Evolutionary conservation across 1,140 invertebrate species (phyloP), one percentile per base, ranked within the genome.

Genomic region (Metopolophium dirhodum): DNA sequence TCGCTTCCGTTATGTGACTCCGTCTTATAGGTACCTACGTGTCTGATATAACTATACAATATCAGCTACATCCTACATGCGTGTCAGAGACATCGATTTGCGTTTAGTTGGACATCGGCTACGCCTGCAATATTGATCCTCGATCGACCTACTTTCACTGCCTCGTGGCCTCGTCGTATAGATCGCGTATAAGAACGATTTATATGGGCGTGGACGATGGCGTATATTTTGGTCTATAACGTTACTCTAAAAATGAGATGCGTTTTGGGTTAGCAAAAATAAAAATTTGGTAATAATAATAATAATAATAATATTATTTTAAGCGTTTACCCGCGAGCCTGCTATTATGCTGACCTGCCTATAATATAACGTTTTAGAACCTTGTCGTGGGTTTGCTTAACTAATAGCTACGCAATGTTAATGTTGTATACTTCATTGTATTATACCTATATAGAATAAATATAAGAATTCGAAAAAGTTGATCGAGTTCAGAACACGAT

Each of bases 81-180:
- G 30, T 61, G 57, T 30, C 57, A 68, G 26, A 68, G 30, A 68
- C 30, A 68, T 68, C 11, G 9, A 68, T 14, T 14, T 68, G 2
- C 11, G 61, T 68, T n/a, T 68, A 4, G 26, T 68, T 68, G 61
- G 61, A 68, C 61, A 68, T 68, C 11, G 4, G 2, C 30, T 11
- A 68, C 11, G n/a, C 22, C 35, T 37, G 35, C 18, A 41, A 47
- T 49, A 87, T 87, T 45, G 86, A 87, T 49, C 47, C 47, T 87
- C 6, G 14, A n/a, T 87, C 86, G 47, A 87, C 30, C 47, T 87
- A 87, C 86, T 87, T 87, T 87, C 86, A 87, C 83, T 86, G n/a
- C n/a, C n/a, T n/a, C n/a, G n/a, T n/a, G 77, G 37, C 37, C 83
- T 35, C 83, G 23, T 11, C 26, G 83, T 86, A 86, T 47, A 45